Base-by-base conservation (phyloP, 2,113 vertebrate genomes). In the Actenoides lindsayi region DNA sequence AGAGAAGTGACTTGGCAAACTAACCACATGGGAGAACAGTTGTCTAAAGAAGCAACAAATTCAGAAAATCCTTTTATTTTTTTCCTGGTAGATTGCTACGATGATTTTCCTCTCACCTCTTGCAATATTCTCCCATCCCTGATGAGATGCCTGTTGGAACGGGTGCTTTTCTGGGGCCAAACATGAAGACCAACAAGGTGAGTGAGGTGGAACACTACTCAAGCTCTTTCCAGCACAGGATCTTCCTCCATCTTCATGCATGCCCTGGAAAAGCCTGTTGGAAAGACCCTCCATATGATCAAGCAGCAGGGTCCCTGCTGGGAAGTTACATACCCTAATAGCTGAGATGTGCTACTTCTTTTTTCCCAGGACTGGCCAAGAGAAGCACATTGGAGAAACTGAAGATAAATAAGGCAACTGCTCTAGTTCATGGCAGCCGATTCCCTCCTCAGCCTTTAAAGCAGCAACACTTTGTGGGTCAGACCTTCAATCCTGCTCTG, bases 11-110 rank as follows among this genome's bases (percentile, higher is more conserved):
- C 14, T 37, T 28, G 21, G 20, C 39, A 82, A 28, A 37, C 24
- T n/a, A 68, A 31, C 12, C 27, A n/a, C 0, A 0, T 17, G 65
- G 27, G 11, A 84, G 50, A 76, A 69, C 0, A 69, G 23, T 17
- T 28, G 16, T 8, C 25, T 62, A 50, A 92, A 76, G 57, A 73
- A 93, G 20, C 8, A 24, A 39, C 8, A 37, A 64, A 64, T 18
- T 62, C 42, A 86, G 50, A 88, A 83, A 76, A 71, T 13, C 3
- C 20, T 56, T 74, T 57, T 44, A 6, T 54, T 54, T 90, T 78
- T 78, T 73, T 20, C 3, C 0, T 24, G 4, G 14, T 21, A 33
- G 19, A 13, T 53, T 44, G 15, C 42, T 56, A 65, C 0, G 0
- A 30, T 33, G 15, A 60, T 65, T 85, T 82, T 90, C 30, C 54